phyloP scores from a whole-genome alignment of 2,888 invertebrate genomes.

The Diarsia mendica region DNA sequence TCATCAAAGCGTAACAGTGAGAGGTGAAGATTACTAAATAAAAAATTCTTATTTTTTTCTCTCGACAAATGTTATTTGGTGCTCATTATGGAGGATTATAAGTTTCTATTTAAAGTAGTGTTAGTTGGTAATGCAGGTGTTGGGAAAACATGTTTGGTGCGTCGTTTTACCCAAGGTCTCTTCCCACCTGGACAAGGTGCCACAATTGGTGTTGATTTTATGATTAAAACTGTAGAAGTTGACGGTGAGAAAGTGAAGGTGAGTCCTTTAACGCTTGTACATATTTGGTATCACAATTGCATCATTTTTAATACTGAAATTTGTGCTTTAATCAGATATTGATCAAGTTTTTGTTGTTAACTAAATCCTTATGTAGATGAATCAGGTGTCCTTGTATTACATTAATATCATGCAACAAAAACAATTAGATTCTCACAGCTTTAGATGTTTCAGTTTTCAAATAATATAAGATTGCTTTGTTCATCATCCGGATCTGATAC shows the following conservation, averaged over 20 bases:
- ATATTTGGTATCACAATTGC: slow-evolving; percentile 73
- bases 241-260: slow-evolving; percentile 98
- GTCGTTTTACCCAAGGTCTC: slow-evolving; percentile 98
- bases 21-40: slow-evolving; percentile 69
- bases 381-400: slow-evolving; percentile 32
- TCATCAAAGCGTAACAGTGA: slow-evolving; percentile 84
- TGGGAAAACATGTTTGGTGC: slow-evolving; percentile 98
- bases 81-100: slow-evolving; percentile 98
- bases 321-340: not conserved
- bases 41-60: slow-evolving; percentile 65
- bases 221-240: slow-evolving; percentile 99
- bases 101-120: slow-evolving; percentile 99
- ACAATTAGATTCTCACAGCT: slow-evolving; percentile 15
- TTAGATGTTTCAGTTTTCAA: not conserved
- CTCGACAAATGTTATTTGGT: slow-evolving; percentile 81
- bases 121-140: slow-evolving; percentile 99
- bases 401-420: slow-evolving; percentile 23
- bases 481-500: not conserved
- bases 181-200: slow-evolving; percentile 99
- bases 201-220: slow-evolving; percentile 99
- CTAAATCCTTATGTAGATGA: slow-evolving; percentile 12
- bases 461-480: not conserved
- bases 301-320: slow-evolving; percentile 64
- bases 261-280: slow-evolving; percentile 69
- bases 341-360: slow-evolving; percentile 21